Percentiles rank a stretch among this genome's conserved stretches.
Evolutionary conservation across 2,888 invertebrate genomes (phyloP).

Genomic region (Mimumesa dahlbomi): DNA sequence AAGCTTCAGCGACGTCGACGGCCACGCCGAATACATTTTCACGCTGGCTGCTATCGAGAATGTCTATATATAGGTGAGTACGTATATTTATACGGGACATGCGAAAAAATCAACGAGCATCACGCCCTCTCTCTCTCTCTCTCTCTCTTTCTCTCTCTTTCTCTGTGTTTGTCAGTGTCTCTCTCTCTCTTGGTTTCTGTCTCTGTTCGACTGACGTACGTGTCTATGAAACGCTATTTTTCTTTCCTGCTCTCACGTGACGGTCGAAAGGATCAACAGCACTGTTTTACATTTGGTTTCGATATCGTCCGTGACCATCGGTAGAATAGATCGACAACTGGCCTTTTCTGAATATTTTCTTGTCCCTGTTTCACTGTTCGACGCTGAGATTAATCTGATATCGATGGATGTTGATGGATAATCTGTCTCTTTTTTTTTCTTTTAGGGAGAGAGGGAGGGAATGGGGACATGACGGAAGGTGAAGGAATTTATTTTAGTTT

Average conservation of each 20-base stretch:
- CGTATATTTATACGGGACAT: slow-evolving; percentile 20
- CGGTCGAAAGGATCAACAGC: neutral
- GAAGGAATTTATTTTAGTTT: no score
- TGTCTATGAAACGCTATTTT: no score
- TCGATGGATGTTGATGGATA: no score
- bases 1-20: slow-evolving; percentile 63
- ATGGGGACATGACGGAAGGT: no score
- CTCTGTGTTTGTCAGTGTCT: no score
- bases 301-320: slow-evolving; percentile 14
- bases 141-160: slow-evolving; percentile 45
- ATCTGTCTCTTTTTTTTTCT: no score
- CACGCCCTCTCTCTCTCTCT: slow-evolving; percentile 11
- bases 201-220: no score
- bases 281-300: slow-evolving; percentile 44
- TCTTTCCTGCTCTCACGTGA: neutral
- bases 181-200: neutral
- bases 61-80: slow-evolving; percentile 28
- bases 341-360: neutral
- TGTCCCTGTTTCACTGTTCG: no score
- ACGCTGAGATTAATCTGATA: no score
- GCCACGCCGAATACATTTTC: slow-evolving; percentile 66
- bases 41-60: slow-evolving; percentile 51
- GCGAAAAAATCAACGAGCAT: slow-evolving; percentile 41
- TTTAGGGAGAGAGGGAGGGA: no score
- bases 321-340: neutral